Evolutionary conservation across 2,888 invertebrate genomes (phyloP).

Genomic region (Osmoderma eremita): DNA sequence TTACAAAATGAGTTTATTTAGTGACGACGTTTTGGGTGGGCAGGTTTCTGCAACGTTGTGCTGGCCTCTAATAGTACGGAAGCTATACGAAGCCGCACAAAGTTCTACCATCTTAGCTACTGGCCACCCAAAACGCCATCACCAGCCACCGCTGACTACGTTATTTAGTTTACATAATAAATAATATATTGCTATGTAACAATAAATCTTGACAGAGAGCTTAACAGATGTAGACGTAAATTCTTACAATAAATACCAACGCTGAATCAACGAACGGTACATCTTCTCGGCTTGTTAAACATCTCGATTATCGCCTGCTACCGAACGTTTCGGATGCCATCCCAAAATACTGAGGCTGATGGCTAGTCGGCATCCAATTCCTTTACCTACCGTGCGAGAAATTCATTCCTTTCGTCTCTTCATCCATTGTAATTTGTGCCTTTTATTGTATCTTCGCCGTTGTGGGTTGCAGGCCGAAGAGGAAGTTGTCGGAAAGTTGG

Average conservation of each 20-base stretch:
- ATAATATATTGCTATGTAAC: no score
- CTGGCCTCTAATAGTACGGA: no score
- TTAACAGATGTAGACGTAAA: neutral
- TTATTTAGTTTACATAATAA: no score
- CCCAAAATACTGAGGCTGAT: constrained; percentile 15
- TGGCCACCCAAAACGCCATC: no score
- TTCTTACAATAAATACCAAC: constrained; percentile 22
- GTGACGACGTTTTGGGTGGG: no score
- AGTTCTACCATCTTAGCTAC: no score
- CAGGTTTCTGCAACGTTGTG: no score
- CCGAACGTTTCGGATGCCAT: constrained; percentile 23
- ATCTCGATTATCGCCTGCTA: constrained; percentile 26
- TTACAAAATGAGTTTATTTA: no score
- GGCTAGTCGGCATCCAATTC: constrained; percentile 2
- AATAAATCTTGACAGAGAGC: no score
- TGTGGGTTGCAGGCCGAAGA: constrained; percentile 54
- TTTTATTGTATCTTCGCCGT: constrained; percentile 37
- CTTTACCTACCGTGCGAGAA: constrained; percentile 16
- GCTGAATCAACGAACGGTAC: constrained; percentile 10
- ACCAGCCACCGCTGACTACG: no score
- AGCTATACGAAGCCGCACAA: no score
- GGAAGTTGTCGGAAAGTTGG: constrained; percentile 53
- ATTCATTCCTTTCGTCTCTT: neutral
- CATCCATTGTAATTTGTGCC: neutral
- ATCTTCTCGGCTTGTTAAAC: constrained; percentile 13